A percentile compares a stretch with the other conserved stretches of the same genome.
Evolutionary conservation across 2,797 vertebrate genomes (phyloP).

Genomic region (Champsocephalus esox): DNA sequence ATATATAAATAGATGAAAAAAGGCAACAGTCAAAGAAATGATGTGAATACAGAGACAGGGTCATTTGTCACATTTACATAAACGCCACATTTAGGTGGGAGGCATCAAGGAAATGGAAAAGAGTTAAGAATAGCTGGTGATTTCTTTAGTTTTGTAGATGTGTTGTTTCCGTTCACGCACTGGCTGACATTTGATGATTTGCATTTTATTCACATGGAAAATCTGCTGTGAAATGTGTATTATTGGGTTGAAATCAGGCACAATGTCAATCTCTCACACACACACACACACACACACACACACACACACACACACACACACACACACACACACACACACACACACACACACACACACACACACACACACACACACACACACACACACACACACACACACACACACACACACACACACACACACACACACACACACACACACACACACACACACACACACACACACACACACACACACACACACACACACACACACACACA

Average conservation of each 20-base stretch:
- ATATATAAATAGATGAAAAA: conserved; percentile 16
- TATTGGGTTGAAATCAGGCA: conserved; percentile 30
- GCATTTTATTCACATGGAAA: conserved; percentile 47
- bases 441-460: not conserved
- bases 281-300: conserved; percentile 7
- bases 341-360: not conserved
- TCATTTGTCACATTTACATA: conserved; percentile 62
- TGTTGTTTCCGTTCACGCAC: conserved; percentile 41
- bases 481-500: conserved; percentile 12
- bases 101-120: conserved; percentile 45
- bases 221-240: conserved; percentile 34
- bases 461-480: conserved; percentile 8
- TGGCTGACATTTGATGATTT: conserved; percentile 45
- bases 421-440: not conserved
- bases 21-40: not conserved
- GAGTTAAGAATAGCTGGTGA: conserved; percentile 43
- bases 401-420: not conserved
- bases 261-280: conserved; percentile 3
- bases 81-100: conserved; percentile 53
- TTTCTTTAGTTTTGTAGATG: conserved; percentile 59
- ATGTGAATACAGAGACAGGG: conserved; percentile 30
- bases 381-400: conserved; percentile 28
- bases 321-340: not conserved
- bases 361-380: not conserved
- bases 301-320: not conserved